These are phyloP conservation scores for Sebastes umbrosus DNA, from an alignment of 2,797 vertebrate genomes.

Conservation along the genomic window DNA sequence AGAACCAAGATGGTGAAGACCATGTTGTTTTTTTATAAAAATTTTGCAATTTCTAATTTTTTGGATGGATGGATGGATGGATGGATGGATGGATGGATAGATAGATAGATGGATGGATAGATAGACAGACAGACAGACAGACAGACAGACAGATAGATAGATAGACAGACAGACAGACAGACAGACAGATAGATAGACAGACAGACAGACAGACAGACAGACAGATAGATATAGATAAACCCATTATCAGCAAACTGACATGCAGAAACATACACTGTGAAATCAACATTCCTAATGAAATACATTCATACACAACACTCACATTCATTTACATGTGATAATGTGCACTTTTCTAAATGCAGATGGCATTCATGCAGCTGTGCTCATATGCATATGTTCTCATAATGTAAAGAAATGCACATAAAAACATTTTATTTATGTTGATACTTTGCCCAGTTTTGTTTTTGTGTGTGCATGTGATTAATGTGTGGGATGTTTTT, in stretches of 20 bases:
- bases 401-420: background rate
- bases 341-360: slow-evolving; percentile 16
- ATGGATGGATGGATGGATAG: background rate
- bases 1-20: too few species aligned
- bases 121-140: accelerated
- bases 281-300: background rate
- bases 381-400: background rate
- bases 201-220: accelerated
- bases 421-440: background rate
- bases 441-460: background rate
- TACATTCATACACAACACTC: background rate
- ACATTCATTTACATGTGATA: slow-evolving; percentile 13
- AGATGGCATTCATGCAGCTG: background rate
- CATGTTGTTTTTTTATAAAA: too few species aligned
- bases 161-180: too few species aligned
- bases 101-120: too few species aligned
- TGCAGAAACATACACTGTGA: background rate
- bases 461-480: background rate
- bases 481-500: background rate
- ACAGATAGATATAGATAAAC: too few species aligned
- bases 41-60: too few species aligned
- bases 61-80: background rate
- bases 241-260: background rate
- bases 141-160: too few species aligned
- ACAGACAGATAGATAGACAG: too few species aligned